Evolutionary conservation across 2,888 invertebrate genomes (phyloP).

Genomic region (Synergus umbraculus): DNA sequence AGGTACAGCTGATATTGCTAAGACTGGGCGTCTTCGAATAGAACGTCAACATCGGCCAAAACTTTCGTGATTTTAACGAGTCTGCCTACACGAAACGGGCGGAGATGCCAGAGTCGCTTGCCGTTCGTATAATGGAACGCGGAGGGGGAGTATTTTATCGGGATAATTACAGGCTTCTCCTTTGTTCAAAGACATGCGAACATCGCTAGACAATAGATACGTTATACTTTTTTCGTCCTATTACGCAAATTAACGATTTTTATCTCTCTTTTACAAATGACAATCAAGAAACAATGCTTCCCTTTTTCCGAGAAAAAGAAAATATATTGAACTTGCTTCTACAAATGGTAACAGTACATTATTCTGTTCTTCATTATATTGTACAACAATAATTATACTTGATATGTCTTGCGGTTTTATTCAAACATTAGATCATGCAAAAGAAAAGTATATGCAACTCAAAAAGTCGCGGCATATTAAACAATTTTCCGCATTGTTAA

Average conservation of each 20-base stretch:
- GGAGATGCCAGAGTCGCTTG: neutral
- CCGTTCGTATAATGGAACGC: neutral
- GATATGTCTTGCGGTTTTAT: neutral
- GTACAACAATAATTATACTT: neutral
- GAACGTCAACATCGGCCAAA: neutral
- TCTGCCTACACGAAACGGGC: neutral
- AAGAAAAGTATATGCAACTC: too few species aligned
- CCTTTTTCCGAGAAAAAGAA: neutral
- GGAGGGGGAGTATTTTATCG: constrained; percentile 6
- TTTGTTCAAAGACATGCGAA: constrained; percentile 11
- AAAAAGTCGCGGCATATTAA: too few species aligned
- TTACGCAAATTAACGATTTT: constrained; percentile 1
- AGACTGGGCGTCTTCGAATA: neutral
- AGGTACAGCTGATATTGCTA: neutral
- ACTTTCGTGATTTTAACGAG: neutral
- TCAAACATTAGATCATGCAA: neutral
- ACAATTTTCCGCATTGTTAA: too few species aligned
- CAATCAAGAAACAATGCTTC: constrained; percentile 3
- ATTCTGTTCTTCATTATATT: neutral
- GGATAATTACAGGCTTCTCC: constrained; percentile 1
- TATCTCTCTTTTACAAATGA: neutral
- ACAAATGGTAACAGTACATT: neutral
- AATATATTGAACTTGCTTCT: neutral
- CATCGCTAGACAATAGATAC: neutral
- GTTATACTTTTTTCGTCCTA: neutral